Evolutionary conservation across 53 echinoderm and acorn worm species (phyloP).

Genomic region (Temnopleurus reevesii): DNA sequence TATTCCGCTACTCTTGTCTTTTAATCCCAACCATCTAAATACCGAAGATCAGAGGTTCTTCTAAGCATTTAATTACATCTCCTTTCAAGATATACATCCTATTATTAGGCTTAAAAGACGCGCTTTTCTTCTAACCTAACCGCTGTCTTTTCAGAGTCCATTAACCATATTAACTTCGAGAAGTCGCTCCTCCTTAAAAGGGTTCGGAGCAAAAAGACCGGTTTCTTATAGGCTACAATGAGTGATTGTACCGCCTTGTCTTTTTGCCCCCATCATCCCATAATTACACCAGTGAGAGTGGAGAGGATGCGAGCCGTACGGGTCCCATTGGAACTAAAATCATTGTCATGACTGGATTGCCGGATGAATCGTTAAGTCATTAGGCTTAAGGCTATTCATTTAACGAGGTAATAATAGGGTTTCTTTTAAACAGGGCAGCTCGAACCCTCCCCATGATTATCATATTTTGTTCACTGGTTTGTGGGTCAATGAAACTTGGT

Average conservation of each 20-base stretch:
- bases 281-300: not conserved
- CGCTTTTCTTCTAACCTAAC: not conserved
- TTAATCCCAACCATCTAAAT: slow-evolving; percentile 9
- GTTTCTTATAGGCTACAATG: not conserved
- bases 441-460: slow-evolving; percentile 7
- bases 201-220: not conserved
- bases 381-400: slow-evolving; percentile 45
- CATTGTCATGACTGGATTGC: slow-evolving; percentile 32
- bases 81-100: not conserved
- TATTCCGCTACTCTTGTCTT: slow-evolving; percentile 15
- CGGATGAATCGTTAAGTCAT: slow-evolving; percentile 42
- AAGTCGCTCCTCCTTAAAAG: slow-evolving; percentile 18
- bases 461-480: not conserved
- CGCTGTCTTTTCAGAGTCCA: slow-evolving; percentile 21
- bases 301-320: not conserved
- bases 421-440: not conserved
- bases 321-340: not conserved
- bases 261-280: not conserved
- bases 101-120: not conserved
- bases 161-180: slow-evolving; percentile 27
- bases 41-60: not conserved
- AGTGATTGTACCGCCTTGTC: not conserved
- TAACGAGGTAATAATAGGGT: slow-evolving; percentile 41
- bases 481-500: not conserved
- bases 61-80: slow-evolving; percentile 30